Evolutionary conservation across 2,888 invertebrate species (phyloP).

Genomic region (Artemia sinica): DNA sequence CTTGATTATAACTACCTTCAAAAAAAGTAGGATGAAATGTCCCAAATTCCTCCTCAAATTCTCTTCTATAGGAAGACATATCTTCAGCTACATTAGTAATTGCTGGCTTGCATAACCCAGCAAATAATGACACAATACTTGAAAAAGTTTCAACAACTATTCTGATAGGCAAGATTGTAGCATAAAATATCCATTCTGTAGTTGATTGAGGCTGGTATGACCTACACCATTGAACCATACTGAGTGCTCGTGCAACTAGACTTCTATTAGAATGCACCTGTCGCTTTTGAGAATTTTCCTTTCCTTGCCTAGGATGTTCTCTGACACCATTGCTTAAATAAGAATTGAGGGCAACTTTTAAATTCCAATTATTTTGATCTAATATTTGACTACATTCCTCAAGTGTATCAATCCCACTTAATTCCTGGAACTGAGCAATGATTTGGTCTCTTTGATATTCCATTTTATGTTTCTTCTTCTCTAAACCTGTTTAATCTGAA

Average conservation of each 20-base stretch:
- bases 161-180: constrained; percentile 61
- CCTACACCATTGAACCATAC: no score
- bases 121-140: no score
- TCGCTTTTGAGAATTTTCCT: no score
- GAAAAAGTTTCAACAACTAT: constrained; percentile 61
- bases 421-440: constrained; percentile 39
- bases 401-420: constrained; percentile 85
- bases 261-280: no score
- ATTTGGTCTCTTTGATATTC: no score
- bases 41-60: constrained; percentile 61
- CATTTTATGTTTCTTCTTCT: no score
- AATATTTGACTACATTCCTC: constrained; percentile 74
- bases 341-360: constrained; percentile 76
- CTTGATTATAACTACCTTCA: constrained; percentile 83
- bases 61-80: constrained; percentile 65
- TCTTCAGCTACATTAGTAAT: constrained; percentile 77
- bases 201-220: constrained; percentile 24
- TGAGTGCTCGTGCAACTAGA: no score
- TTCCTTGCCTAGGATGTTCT: no score
- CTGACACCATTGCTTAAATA: constrained; percentile 29
- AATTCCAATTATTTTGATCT: constrained; percentile 80
- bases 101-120: constrained; percentile 28
- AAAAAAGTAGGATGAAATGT: constrained; percentile 75
- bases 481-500: no score
- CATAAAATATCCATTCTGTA: constrained; percentile 42